phyloP scores from a whole-genome alignment of 2,888 invertebrate genomes.

The Globia sparganii region DNA sequence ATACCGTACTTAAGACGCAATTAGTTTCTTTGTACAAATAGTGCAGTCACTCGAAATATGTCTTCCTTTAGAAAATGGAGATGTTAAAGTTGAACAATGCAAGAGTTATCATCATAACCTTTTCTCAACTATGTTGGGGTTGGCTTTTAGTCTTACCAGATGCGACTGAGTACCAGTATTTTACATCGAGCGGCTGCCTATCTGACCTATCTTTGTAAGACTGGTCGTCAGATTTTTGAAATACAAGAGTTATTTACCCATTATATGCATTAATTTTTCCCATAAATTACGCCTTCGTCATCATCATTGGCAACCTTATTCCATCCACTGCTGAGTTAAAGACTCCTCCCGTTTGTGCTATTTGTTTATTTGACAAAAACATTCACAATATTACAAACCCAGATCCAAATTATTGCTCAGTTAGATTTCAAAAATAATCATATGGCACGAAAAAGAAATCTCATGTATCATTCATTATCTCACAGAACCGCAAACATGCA shows the following conservation, averaged over 20 bases:
- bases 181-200: background rate
- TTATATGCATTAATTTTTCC: background rate
- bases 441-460: too few species aligned
- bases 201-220: background rate
- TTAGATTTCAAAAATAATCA: too few species aligned
- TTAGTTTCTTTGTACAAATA: conserved; percentile 30
- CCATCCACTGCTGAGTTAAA: background rate
- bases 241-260: background rate
- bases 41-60: background rate
- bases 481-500: too few species aligned
- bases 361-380: too few species aligned
- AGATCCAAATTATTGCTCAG: too few species aligned
- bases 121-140: background rate
- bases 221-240: background rate
- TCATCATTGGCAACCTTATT: background rate
- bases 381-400: too few species aligned
- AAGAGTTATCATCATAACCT: too few species aligned
- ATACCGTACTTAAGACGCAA: conserved; percentile 20
- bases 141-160: background rate
- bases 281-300: too few species aligned
- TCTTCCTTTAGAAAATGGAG: background rate
- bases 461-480: too few species aligned
- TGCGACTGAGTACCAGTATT: background rate
- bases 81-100: background rate
- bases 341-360: background rate